Base-by-base conservation (phyloP, 1,140 invertebrate species). In the Vanessa tameamea region DNA sequence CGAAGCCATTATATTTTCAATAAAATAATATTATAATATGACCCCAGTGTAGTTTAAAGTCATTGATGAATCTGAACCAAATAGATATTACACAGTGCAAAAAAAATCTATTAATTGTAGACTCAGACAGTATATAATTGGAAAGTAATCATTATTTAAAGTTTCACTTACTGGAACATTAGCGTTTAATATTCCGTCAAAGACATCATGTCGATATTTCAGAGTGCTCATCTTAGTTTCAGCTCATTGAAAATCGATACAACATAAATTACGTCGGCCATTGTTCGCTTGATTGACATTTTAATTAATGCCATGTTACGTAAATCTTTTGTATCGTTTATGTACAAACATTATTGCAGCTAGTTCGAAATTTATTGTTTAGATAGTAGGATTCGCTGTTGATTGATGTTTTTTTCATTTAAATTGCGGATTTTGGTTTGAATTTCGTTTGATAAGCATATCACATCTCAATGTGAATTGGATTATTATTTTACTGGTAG, bases 211-310 rank as follows among this genome's bases (percentile, higher is more conserved):
- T 63, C 15, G 23, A 63, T 50, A 63, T 70, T 59, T 61, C 31
- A 31, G 31, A 6, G 11, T 61, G 57, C 31, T 61, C 20, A 69
- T 59, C 57, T 70, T 59, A 50, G 47, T n/a, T 70, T 20, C 59
- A 69, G 57, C 53, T 63, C 57, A 63, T 63, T 50, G 48, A 59
- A 20, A 69, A 61, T 61, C 57, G 57, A 61, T 61, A 31, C 57
- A 37, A 37, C 31, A 61, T 61, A 61, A 57, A 37, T 37, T 26
- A 15, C 43, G 15, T 26, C 55, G 20, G 16, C 57, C 57, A 59
- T 59, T 59, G 26, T 61, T 20, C 37, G 31, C 64, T 53, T 66
- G 64, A 66, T 66, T 66, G 64, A 66, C 64, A 51, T 66, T 66
- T 66, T 66, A 66, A 66, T 66, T 66, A 66, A 66, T 66, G 48